Evolutionary conservation across 2,888 invertebrate genomes (phyloP), one percentile per base, ranked within the genome.

Genomic region (Chloromyia formosa): DNA sequence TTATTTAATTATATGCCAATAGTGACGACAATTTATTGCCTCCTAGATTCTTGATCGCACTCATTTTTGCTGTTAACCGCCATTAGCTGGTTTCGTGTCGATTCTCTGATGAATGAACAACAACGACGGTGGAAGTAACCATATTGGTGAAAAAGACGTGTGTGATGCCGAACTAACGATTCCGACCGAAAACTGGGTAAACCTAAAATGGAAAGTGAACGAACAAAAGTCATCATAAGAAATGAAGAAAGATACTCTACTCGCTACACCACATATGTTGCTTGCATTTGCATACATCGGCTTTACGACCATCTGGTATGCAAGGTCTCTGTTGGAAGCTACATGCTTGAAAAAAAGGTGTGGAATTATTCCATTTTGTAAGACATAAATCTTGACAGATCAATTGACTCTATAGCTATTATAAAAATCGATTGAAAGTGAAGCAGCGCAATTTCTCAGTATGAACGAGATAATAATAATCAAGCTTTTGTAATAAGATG

Each of bases 201-300:
- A 49, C 49, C 27, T 49, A n/a, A 49, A 49, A 49, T 49, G 49
- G 49, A 49, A 49, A 49, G 49, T 49, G 49, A 49, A 35, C 27
- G n/a, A n/a, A n/a, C n/a, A n/a, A 35, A 7, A 35, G 27, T 35
- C 27, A 35, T 35, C 27, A 35, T 2, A 35, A 35, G 27, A 35
- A 2, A 35, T 35, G 7, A 35, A 35, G 27, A 35, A 35, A 35
- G 27, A 35, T 35, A 35, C 27, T 2, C 27, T 35, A 35, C 2
- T 35, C 27, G 27, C 27, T 35, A 35, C 27, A 35, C 27, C 27
- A 7, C 27, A 35, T 35, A 35, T 35, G 27, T 35, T 35, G 7
- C 27, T 4, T 35, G 27, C 27, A 35, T 35, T 35, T 35, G 27
- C 27, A 35, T 35, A 35, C 49, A 3, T 49, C 12, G 12, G 49